Evolutionary conservation across 2,797 vertebrate genomes (phyloP).

Genomic region (Champsocephalus gunnari): DNA sequence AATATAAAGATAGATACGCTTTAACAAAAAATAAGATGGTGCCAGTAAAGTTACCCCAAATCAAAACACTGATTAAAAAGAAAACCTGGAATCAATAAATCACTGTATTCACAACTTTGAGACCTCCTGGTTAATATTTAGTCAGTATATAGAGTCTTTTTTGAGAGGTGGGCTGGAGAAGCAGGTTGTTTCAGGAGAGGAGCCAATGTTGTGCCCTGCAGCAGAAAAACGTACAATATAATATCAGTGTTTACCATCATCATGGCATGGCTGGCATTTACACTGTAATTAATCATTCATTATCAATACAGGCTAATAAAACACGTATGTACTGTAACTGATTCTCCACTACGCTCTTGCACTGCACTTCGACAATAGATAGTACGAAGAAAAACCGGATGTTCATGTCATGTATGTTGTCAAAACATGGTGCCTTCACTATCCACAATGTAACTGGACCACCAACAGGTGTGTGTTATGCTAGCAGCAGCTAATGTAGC

Average conservation of each 20-base stretch:
- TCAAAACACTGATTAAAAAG: no score
- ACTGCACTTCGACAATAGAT: background rate
- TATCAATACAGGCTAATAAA: background rate
- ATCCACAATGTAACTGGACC: background rate
- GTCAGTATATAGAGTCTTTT: no score
- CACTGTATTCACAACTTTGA: no score
- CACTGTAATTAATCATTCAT: no score
- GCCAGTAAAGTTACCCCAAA: no score
- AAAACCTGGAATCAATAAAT: no score
- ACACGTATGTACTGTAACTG: background rate
- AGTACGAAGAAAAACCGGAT: background rate
- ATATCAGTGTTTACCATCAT: slow-evolving; percentile 10
- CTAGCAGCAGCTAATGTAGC: background rate
- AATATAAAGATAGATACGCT: no score
- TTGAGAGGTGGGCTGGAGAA: background rate
- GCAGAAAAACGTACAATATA: background rate
- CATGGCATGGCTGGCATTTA: slow-evolving; percentile 1
- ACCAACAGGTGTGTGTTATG: background rate
- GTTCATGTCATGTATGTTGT: no score
- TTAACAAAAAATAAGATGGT: no score
- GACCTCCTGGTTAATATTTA: no score
- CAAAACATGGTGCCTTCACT: background rate
- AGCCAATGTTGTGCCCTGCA: background rate
- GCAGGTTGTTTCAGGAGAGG: slow-evolving; percentile 4
- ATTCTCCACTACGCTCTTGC: background rate